Evolutionary conservation across 2,797 vertebrate species (phyloP).

Genomic region (Cichlasoma orientale): DNA sequence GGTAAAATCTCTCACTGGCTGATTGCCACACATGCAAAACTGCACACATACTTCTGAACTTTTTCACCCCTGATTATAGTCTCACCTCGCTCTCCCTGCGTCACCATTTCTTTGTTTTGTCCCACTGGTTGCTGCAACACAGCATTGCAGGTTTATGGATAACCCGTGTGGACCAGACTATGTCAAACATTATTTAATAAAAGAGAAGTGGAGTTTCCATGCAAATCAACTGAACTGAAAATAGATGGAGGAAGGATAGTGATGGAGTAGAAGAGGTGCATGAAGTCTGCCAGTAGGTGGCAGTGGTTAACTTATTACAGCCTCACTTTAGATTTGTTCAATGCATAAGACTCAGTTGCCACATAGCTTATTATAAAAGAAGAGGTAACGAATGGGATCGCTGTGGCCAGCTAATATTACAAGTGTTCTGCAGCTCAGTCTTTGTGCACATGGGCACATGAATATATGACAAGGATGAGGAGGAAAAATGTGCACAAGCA

Average conservation of each 20-base stretch:
- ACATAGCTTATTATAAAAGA: not conserved
- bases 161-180: not conserved
- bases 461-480: not conserved
- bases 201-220: not conserved
- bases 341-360: not conserved
- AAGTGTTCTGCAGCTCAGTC: conserved; percentile 16
- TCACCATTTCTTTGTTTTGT: not conserved
- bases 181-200: not conserved
- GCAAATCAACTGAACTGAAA: not conserved
- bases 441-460: conserved; percentile 10
- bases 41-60: not conserved
- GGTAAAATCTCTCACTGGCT: conserved; percentile 73
- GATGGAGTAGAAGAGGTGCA: not conserved
- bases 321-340: not conserved
- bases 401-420: not conserved
- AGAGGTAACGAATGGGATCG: not conserved
- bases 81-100: not conserved
- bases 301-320: conserved; percentile 12
- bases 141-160: not conserved
- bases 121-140: not conserved
- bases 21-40: not conserved
- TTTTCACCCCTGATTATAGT: not conserved
- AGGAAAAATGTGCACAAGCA: not conserved
- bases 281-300: conserved; percentile 50
- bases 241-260: not conserved